Conservation (phyloP, 2,888 invertebrate genomes). For the Sialis fuliginosa region DNA sequence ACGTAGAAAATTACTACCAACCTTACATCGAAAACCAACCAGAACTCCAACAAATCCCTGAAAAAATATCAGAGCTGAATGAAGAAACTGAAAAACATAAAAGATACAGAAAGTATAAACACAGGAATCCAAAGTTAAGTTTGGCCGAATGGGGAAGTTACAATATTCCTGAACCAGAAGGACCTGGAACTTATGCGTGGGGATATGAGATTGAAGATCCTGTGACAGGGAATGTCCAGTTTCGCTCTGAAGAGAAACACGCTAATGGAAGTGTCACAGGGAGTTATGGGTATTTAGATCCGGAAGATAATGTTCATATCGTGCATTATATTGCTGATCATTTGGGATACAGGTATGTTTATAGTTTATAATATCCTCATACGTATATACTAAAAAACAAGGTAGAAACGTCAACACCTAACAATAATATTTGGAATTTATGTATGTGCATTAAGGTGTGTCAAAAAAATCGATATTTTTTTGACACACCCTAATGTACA, state of each 20-base stretch:
- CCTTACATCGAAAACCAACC: background rate
- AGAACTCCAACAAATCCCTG: background rate
- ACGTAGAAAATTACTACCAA: background rate
- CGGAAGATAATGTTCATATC: conserved; percentile 38
- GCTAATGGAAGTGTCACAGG: conserved; percentile 55
- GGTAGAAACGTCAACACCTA: conserved; percentile 4
- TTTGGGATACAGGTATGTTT: conserved; percentile 42
- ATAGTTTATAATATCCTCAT: background rate
- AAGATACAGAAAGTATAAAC: background rate
- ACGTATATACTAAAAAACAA: too few species aligned
- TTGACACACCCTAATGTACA: too few species aligned
- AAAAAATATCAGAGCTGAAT: background rate
- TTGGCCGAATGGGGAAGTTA: conserved; percentile 24
- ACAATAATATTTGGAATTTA: background rate
- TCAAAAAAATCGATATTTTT: too few species aligned
- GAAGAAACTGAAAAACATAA: background rate
- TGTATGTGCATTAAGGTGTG: too few species aligned
- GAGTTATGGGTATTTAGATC: conserved; percentile 50
- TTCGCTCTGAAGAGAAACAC: conserved; percentile 48
- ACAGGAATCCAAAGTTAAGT: conserved; percentile 12
- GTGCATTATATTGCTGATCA: conserved; percentile 47
- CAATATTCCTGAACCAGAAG: conserved; percentile 24
- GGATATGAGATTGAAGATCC: conserved; percentile 53
- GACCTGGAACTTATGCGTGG: conserved; percentile 49
- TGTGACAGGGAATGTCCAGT: conserved; percentile 45